These are phyloP conservation scores for Sebastes minor DNA, from an alignment of 2,797 vertebrate species.

Conservation along the genomic window DNA sequence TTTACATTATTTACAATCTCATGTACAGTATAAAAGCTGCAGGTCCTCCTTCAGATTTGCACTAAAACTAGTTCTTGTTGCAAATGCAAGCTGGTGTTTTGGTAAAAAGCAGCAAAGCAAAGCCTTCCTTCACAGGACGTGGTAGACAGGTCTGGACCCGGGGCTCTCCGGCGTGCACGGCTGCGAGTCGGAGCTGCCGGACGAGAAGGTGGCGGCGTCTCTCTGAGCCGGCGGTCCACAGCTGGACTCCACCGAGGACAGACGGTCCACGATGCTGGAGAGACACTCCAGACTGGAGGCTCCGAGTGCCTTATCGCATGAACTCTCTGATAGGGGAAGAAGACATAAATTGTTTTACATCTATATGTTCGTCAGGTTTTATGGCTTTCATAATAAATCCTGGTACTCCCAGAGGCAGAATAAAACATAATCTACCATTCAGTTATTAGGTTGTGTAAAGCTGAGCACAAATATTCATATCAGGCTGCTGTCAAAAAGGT, in stretches of 20 bases:
- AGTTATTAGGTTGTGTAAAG: neutral
- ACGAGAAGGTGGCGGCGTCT: conserved; percentile 79
- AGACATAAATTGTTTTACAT: neutral
- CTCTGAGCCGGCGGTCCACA: conserved; percentile 75
- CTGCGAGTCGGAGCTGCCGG: conserved; percentile 86
- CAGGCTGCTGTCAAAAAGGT: conserved; percentile 2
- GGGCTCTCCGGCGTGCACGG: conserved; percentile 87
- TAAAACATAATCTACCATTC: neutral
- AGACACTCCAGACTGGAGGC: conserved; percentile 95
- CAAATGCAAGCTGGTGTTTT: conserved; percentile 33
- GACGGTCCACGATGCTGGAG: conserved; percentile 96
- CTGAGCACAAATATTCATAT: neutral
- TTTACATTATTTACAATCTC: conserved; percentile 87
- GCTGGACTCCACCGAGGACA: conserved; percentile 85
- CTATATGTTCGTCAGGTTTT: neutral
- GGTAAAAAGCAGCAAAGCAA: neutral
- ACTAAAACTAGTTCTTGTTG: conserved; percentile 26
- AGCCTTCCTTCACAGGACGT: conserved; percentile 88
- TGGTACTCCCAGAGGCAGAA: neutral
- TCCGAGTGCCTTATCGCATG: conserved; percentile 77
- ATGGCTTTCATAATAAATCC: neutral
- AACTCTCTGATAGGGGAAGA: conserved; percentile 68
- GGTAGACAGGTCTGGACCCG: conserved; percentile 89
- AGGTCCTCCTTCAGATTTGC: conserved; percentile 10
- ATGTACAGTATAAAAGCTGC: conserved; percentile 76